Evolutionary conservation across 2,113 vertebrate genomes (phyloP).

Genomic region (Stegastes partitus): DNA sequence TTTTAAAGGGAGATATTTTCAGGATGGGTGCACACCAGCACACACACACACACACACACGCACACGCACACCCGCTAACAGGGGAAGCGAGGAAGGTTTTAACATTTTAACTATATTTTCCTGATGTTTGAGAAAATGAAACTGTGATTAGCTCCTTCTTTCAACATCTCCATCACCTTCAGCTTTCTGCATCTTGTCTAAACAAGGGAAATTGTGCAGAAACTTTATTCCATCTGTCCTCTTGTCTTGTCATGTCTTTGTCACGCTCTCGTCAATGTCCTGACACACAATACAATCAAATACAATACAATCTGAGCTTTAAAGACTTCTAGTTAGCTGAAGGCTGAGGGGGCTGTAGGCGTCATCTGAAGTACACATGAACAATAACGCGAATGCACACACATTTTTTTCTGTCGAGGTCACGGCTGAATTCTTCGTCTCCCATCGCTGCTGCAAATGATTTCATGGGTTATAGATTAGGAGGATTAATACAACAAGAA

Average conservation of each 20-base stretch:
- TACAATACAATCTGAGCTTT: slow-evolving; percentile 46
- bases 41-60: background rate
- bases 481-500: background rate
- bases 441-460: background rate
- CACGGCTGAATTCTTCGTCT: slow-evolving; percentile 8
- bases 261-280: slow-evolving; percentile 59
- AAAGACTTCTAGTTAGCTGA: slow-evolving; percentile 40
- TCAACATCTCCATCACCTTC: slow-evolving; percentile 25
- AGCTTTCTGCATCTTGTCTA: slow-evolving; percentile 52
- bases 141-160: background rate
- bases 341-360: slow-evolving; percentile 19
- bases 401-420: slow-evolving; percentile 25
- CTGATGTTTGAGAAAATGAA: slow-evolving; percentile 5
- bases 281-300: slow-evolving; percentile 56
- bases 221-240: slow-evolving; percentile 71
- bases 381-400: slow-evolving; percentile 17
- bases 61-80: background rate
- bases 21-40: slow-evolving; percentile 55
- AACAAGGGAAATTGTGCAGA: slow-evolving; percentile 81
- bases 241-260: slow-evolving; percentile 54
- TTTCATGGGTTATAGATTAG: background rate
- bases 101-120: slow-evolving; percentile 11
- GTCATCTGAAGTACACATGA: slow-evolving; percentile 17
- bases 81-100: slow-evolving; percentile 6
- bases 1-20: slow-evolving; percentile 55